Evolutionary conservation across 1,140 invertebrate species (phyloP), one percentile per base, ranked within the genome.

Genomic region (Pseudomyrmex gracilis): DNA sequence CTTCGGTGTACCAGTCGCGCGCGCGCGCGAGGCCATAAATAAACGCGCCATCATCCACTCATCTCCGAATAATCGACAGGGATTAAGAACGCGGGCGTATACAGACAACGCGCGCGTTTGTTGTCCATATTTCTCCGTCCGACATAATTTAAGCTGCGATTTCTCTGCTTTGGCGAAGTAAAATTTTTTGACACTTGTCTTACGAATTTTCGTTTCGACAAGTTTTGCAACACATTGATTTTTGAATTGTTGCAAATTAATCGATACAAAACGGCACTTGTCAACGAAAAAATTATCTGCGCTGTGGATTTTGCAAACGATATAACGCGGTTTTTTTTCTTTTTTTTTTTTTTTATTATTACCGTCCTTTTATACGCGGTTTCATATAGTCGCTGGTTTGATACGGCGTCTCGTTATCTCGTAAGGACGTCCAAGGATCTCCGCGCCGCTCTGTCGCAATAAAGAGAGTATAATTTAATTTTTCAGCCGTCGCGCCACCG

Each of bases 391-490:
- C 60, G n/a, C n/a, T n/a, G 24, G 60, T 43, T 64, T 66, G 73
- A 53, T 64, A 66, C 13, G 73, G 51, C 43, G n/a, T 78, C 64
- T 78, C 73, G 24, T 67, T 77, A 66, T 55, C 76, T 68, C 64
- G 64, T 15, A 70, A 70, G 64, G 20, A 43, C n/a, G 63, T 51
- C 49, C 74, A 22, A 55, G 63, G 5, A 34, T 34, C 34, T 34
- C 34, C 55, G 49, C 57, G 13, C 10, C 45, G 20, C 58, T 20
- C 24, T 60, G 20, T 53, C 22, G 64, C 66, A 80, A 70, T 80
- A 80, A 80, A 70, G 76, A 80, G 66, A 80, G 66, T 80, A 71
- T 71, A 60, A 80, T 80, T 80, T 71, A 80, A 80, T 80, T 80
- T 80, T 17, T 51, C 49, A 15, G 66, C 76, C 76, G 76, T 20